These are phyloP conservation scores for Phyllostomus discolor DNA, from an alignment of 2,113 vertebrate genomes.

Conservation along the genomic window DNA sequence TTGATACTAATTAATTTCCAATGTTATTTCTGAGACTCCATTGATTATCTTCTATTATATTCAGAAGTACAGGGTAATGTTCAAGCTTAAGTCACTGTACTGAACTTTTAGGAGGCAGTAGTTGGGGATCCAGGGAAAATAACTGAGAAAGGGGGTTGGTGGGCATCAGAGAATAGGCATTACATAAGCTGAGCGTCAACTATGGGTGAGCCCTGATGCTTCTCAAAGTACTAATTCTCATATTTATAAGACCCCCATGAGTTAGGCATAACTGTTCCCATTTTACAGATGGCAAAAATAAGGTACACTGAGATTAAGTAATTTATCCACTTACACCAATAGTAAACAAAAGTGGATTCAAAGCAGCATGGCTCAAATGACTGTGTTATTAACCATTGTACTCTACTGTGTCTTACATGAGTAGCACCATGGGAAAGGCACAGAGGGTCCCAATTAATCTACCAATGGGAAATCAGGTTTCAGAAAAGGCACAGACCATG, in stretches of 20 bases:
- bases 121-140: constrained; percentile 33
- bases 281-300: not conserved
- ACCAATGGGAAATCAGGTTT: not conserved
- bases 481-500: not conserved
- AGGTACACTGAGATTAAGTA: not conserved
- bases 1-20: not conserved
- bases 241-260: not conserved
- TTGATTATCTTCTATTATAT: constrained; percentile 15
- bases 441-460: not conserved
- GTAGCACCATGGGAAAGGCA: not conserved
- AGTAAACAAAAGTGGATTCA: not conserved
- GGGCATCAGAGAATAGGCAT: not conserved
- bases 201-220: not conserved
- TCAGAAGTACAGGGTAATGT: not conserved
- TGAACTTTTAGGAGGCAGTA: constrained; percentile 44
- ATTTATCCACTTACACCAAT: not conserved
- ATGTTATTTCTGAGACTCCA: not conserved
- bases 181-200: not conserved
- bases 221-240: not conserved
- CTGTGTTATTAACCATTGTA: not conserved
- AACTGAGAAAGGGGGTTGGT: not conserved
- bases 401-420: not conserved
- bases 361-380: not conserved
- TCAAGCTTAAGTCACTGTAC: constrained; percentile 52
- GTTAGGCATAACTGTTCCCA: not conserved